phyloP scores from a whole-genome alignment of 1,140 invertebrate genomes.

The Sarcophaga bullata region DNA sequence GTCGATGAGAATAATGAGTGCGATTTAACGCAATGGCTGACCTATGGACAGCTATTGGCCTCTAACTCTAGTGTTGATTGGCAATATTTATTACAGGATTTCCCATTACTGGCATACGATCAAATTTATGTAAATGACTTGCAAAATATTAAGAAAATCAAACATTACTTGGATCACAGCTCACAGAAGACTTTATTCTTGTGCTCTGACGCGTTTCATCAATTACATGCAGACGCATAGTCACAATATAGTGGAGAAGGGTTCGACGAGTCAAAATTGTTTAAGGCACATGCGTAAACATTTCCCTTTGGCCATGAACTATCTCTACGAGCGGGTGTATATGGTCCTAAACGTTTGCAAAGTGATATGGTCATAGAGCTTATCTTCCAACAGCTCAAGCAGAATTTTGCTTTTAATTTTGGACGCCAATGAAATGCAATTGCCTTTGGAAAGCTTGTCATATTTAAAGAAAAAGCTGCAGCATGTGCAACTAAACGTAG shows the following conservation, averaged over 20 bases:
- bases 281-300: conserved; percentile 29
- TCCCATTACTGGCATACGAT: neutral
- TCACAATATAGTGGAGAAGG: neutral
- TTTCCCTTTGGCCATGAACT: conserved; percentile 26
- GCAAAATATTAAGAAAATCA: neutral
- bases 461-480: conserved; percentile 11
- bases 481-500: conserved; percentile 6
- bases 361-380: conserved; percentile 7
- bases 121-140: neutral
- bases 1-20: conserved; percentile 10
- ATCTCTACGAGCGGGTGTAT: conserved; percentile 20
- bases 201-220: neutral
- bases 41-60: neutral
- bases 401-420: conserved; percentile 7
- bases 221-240: neutral
- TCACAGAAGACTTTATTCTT: neutral
- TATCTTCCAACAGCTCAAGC: neutral
- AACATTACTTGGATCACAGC: neutral
- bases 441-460: neutral
- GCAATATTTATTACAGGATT: neutral
- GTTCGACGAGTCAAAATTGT: neutral
- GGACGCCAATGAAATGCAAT: conserved; percentile 11
- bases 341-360: neutral
- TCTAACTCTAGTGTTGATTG: neutral
- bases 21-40: neutral